Percentiles rank a stretch among this genome's conserved stretches.
Conservation (phyloP, 2,113 vertebrate species). For the Taurulus bubalis region DNA sequence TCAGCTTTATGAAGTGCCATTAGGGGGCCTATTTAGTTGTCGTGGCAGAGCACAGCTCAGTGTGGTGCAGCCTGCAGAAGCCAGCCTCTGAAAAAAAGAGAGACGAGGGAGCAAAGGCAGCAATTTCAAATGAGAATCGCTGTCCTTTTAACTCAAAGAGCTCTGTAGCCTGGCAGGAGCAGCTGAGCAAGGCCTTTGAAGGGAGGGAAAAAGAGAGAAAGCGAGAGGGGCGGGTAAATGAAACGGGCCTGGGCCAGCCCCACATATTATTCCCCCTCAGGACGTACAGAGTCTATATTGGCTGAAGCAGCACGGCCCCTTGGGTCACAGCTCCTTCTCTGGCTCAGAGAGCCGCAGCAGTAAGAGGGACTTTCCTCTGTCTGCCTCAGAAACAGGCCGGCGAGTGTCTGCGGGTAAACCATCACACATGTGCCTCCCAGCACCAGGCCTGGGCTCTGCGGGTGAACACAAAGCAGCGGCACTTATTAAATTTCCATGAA, state of each 20-base stretch:
- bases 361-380: constrained; percentile 77
- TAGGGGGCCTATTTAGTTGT: constrained; percentile 86
- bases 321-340: constrained; percentile 76
- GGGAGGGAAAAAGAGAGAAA: constrained; percentile 66
- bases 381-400: constrained; percentile 67
- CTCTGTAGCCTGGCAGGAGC: constrained; percentile 84
- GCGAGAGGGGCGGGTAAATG: constrained; percentile 74
- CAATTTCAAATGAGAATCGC: constrained; percentile 83
- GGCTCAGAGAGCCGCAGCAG: constrained; percentile 71
- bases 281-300: constrained; percentile 81
- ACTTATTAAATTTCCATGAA: constrained; percentile 88
- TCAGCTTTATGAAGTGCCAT: constrained; percentile 84
- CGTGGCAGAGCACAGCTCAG: constrained; percentile 80
- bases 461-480: constrained; percentile 82
- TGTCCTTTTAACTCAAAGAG: constrained; percentile 86
- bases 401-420: constrained; percentile 78
- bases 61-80: constrained; percentile 79
- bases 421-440: constrained; percentile 82
- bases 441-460: constrained; percentile 76
- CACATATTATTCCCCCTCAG: constrained; percentile 83
- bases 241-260: constrained; percentile 80
- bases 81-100: constrained; percentile 70
- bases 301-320: constrained; percentile 78
- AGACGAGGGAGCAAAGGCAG: constrained; percentile 79
- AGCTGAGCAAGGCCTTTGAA: constrained; percentile 83